Base-by-base conservation (phyloP, 2,113 vertebrate species). In the Phainopepla nitens region DNA sequence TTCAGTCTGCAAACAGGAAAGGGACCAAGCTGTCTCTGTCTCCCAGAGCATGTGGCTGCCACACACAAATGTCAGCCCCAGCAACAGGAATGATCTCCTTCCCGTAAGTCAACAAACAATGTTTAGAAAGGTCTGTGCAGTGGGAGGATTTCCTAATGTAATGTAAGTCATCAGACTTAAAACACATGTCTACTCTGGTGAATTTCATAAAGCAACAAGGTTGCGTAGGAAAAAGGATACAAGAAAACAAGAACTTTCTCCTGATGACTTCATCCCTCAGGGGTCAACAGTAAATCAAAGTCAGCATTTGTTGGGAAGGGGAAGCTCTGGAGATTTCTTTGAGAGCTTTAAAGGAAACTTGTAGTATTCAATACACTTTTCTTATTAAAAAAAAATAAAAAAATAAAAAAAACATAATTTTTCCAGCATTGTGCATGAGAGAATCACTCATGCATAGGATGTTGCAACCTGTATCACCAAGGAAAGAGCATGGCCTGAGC, bases 161-260 rank as follows among this genome's bases (percentile, higher is more conserved):
- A 71, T 14, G 61, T 39, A 82, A 92, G 54, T 58, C 86, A 84
- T 91, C 84, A 73, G 78, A 94, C 73, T 73, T 88, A 84, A 91
- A 94, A 93, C 89, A 93, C 68, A 94, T 93, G 91, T 86, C 80
- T 81, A 1, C 24, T 41, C 58, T 73, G 82, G 35, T 76, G 51
- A 91, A 91, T 76, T 47, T 62, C 87, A 90, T 87, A 89, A 78
- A 78, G 51, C 73, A 60, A 70, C 23, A 45, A 86, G 60, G 23
- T 85, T 75, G 68, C 3, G 29, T 22, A 81, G 56, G 42, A 90
- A 93, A 90, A 95, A 91, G 93, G 81, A 90, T 56, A 86, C 36
- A 87, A 71, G 65, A 93, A 94, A 93, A 87, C 82, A 94, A 92
- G 86, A 94, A 75, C 88, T 93, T 96, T 95, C 88, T 94, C 85